These are phyloP conservation scores for Trinectes maculatus DNA, from an alignment of 2,113 vertebrate genomes.

Conservation along the genomic window DNA sequence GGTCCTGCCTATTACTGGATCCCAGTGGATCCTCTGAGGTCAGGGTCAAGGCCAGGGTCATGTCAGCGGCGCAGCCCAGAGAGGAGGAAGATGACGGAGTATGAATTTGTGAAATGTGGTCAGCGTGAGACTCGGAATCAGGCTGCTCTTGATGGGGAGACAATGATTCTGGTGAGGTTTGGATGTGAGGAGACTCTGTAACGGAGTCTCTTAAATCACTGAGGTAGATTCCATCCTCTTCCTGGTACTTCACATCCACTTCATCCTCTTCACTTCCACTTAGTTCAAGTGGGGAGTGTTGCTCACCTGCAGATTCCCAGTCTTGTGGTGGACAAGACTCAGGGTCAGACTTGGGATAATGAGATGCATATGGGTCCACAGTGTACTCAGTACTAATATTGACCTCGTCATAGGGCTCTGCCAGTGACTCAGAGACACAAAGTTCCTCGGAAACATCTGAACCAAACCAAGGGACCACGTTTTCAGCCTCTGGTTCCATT, in stretches of 20 bases:
- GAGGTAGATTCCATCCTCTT: conserved; percentile 34
- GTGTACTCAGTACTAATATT: conserved; percentile 65
- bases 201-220: conserved; percentile 40
- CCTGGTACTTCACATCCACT: conserved; percentile 44
- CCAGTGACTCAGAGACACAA: conserved; percentile 69
- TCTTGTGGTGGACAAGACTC: conserved; percentile 57
- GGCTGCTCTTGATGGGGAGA: conserved; percentile 21
- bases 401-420: conserved; percentile 68
- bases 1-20: conserved; percentile 69
- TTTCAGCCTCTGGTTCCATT: conserved; percentile 70
- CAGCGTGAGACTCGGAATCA: conserved; percentile 43
- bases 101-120: conserved; percentile 47
- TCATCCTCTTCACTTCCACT: conserved; percentile 59
- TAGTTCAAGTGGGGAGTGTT: conserved; percentile 26
- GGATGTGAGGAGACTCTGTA: conserved; percentile 35
- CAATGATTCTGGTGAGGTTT: conserved; percentile 26
- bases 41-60: conserved; percentile 81
- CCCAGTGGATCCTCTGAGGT: conserved; percentile 72
- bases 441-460: conserved; percentile 69
- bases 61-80: conserved; percentile 74
- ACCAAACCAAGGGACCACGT: conserved; percentile 72
- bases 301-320: conserved; percentile 43
- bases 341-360: neutral
- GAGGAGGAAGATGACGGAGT: conserved; percentile 65
- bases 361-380: conserved; percentile 63